These are phyloP conservation scores for Nephrotoma flavescens DNA, from an alignment of 2,888 invertebrate genomes.

Conservation along the genomic window DNA sequence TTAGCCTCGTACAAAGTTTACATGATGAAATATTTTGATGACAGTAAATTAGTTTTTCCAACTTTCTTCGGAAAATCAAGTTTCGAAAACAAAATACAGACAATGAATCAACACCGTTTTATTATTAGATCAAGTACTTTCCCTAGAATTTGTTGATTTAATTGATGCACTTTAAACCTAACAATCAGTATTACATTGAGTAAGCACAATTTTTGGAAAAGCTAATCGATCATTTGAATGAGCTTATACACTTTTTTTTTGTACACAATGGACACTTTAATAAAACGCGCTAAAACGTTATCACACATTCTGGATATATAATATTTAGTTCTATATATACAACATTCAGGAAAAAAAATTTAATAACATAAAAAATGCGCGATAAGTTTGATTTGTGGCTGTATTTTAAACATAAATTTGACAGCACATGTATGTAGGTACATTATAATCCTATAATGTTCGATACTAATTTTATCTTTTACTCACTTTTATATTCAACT, in stretches of 20 bases:
- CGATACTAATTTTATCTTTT: neutral
- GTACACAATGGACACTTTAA: neutral
- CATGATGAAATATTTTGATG: neutral
- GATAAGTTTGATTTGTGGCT: neutral
- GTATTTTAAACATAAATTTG: neutral
- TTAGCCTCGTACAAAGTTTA: neutral
- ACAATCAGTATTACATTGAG: neutral
- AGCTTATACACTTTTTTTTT: neutral
- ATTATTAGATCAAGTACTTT: neutral
- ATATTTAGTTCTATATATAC: neutral
- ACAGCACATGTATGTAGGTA: neutral
- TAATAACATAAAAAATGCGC: neutral
- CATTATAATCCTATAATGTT: neutral
- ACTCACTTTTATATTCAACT: neutral
- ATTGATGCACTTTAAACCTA: neutral
- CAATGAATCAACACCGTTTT: neutral
- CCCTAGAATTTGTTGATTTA: neutral
- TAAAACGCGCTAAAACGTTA: neutral
- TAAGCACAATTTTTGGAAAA: neutral
- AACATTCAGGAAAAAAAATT: neutral
- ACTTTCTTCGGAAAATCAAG: neutral
- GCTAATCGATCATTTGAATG: neutral
- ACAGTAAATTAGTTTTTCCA: neutral
- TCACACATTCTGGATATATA: neutral
- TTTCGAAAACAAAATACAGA: neutral